Conservation (phyloP, 2,113 vertebrate genomes). For the Cyanoderma ruficeps region DNA sequence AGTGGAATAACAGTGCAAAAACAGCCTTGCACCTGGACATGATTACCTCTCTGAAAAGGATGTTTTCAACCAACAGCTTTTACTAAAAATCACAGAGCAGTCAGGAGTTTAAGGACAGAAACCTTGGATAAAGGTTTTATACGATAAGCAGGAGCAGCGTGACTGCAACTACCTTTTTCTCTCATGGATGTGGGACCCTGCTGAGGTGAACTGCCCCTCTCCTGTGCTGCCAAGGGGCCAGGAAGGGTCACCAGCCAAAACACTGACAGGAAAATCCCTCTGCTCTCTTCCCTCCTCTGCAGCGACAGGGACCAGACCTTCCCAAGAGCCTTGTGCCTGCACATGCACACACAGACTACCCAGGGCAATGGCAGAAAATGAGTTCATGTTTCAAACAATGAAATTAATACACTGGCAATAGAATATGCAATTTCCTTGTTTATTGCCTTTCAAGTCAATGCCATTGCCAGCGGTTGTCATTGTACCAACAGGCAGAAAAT, state of each 20-base stretch:
- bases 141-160: neutral
- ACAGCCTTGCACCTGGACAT: neutral
- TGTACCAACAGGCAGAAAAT: constrained; percentile 25
- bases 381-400: neutral
- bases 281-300: neutral
- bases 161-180: neutral
- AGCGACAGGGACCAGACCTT: neutral
- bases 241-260: neutral
- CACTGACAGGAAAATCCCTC: rapidly evolving
- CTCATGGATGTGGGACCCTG: rapidly evolving
- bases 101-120: neutral
- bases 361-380: neutral
- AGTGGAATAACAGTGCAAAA: neutral
- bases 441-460: constrained; percentile 14
- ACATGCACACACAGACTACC: neutral
- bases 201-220: rapidly evolving
- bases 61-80: neutral
- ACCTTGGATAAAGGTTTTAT: neutral
- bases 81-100: neutral
- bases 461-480: constrained; percentile 17
- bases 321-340: neutral
- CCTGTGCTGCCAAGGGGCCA: neutral
- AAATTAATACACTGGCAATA: constrained; percentile 21
- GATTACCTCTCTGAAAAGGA: neutral
- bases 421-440: constrained; percentile 30